phyloP scores from a whole-genome alignment of 2,113 vertebrate species.

The Pogona vitticeps region DNA sequence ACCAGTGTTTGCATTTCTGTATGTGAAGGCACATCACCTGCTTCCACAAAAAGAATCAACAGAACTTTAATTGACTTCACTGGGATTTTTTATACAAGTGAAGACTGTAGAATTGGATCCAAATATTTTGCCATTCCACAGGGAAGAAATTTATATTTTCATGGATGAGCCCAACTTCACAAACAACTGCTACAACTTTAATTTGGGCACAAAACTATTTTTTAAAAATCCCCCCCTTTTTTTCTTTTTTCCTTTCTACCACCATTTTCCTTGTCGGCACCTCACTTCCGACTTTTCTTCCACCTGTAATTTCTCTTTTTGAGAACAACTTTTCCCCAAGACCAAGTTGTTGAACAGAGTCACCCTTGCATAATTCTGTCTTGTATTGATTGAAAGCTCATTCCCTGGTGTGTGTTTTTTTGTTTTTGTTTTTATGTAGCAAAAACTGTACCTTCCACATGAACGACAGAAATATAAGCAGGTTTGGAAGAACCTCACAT shows the following conservation, averaged over 20 bases:
- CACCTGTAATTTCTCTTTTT: background rate
- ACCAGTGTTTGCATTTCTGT: constrained; percentile 44
- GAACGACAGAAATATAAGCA: background rate
- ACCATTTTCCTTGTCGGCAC: background rate
- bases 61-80: constrained; percentile 42
- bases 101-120: constrained; percentile 64
- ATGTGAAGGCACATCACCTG: background rate
- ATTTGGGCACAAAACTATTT: background rate
- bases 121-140: constrained; percentile 65
- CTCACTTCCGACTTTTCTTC: constrained; percentile 1
- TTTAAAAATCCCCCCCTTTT: constrained; percentile 20
- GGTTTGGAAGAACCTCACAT: background rate
- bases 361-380: background rate
- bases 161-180: constrained; percentile 35
- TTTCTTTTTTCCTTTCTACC: background rate
- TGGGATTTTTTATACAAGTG: constrained; percentile 49
- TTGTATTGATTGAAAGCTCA: background rate
- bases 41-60: background rate
- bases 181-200: background rate
- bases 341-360: background rate
- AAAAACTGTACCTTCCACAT: background rate
- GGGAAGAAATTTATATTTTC: constrained; percentile 52
- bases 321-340: background rate
- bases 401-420: too few relatives aligned
- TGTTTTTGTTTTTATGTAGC: background rate